These are phyloP conservation scores for Drosophila fulvimacula DNA, from an alignment of 2,888 invertebrate species.

Conservation along the genomic window DNA sequence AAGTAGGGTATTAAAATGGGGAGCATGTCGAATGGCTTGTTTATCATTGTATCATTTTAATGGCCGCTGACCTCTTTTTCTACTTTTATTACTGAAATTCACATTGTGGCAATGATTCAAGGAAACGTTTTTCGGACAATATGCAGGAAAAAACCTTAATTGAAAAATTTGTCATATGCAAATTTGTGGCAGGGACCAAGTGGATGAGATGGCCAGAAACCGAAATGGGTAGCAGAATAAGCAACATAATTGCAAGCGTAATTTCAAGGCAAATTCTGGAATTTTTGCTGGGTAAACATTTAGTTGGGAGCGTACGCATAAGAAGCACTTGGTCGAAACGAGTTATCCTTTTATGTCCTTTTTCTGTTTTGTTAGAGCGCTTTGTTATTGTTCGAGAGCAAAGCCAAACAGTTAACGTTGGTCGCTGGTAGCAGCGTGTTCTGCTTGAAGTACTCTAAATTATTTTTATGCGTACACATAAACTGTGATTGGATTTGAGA, in stretches of 20 bases:
- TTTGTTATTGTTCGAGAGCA: conserved; percentile 27
- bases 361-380: conserved; percentile 14
- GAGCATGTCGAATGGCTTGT: background rate
- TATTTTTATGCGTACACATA: conserved; percentile 68
- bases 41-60: background rate
- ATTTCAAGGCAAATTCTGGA: conserved; percentile 9
- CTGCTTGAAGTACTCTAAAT: conserved; percentile 54
- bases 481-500: conserved; percentile 53
- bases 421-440: conserved; percentile 27
- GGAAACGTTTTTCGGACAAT: conserved; percentile 22
- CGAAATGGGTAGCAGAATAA: background rate
- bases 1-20: background rate
- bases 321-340: conserved; percentile 9
- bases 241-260: conserved; percentile 19
- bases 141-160: conserved; percentile 47
- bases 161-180: conserved; percentile 71
- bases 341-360: conserved; percentile 31
- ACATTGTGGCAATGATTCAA: conserved; percentile 32
- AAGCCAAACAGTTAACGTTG: conserved; percentile 51
- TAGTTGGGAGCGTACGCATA: conserved; percentile 1
- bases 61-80: background rate
- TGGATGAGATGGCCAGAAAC: background rate
- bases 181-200: conserved; percentile 36
- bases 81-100: conserved; percentile 15
- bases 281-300: conserved; percentile 1